phyloP scores from a whole-genome alignment of 2,113 vertebrate genomes.

The Corythornis cristatus region DNA sequence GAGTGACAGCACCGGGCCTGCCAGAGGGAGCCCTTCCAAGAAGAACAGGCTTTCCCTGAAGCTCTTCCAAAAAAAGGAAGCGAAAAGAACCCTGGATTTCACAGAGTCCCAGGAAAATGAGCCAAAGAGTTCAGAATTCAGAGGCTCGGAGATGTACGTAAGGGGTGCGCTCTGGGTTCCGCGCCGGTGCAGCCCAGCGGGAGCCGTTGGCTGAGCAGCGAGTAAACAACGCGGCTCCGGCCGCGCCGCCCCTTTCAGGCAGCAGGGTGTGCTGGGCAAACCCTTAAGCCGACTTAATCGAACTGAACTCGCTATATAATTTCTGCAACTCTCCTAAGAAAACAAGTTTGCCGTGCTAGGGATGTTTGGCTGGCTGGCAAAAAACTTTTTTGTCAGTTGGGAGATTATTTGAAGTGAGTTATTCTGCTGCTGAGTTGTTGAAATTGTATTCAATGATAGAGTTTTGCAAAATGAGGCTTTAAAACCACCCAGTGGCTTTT shows the following conservation, averaged over 20 bases:
- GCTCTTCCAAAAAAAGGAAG: conserved; percentile 95
- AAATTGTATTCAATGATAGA: not conserved
- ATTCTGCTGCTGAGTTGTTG: rapidly evolving
- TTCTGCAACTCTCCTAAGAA: rapidly evolving
- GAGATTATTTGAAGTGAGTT: not conserved
- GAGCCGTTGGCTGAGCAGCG: not conserved
- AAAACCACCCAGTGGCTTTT: not conserved
- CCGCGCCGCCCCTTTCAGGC: not conserved
- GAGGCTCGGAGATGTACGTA: conserved; percentile 82
- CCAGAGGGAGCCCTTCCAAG: conserved; percentile 84
- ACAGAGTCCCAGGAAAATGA: conserved; percentile 85
- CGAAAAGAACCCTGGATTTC: conserved; percentile 93
- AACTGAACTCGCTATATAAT: rapidly evolving
- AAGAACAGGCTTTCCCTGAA: conserved; percentile 91
- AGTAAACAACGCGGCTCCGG: rapidly evolving
- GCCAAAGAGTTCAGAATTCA: conserved; percentile 65
- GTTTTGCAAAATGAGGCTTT: not conserved
- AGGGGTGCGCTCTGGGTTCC: not conserved
- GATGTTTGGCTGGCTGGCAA: not conserved
- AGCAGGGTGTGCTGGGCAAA: rapidly evolving
- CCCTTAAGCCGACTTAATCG: rapidly evolving
- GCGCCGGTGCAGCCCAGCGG: no score
- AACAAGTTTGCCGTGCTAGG: rapidly evolving
- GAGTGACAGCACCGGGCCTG: conserved; percentile 77
- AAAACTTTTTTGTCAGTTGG: not conserved